These are phyloP conservation scores for Steinernema feltiae DNA, from an alignment of 1,140 invertebrate genomes.

Conservation along the genomic window DNA sequence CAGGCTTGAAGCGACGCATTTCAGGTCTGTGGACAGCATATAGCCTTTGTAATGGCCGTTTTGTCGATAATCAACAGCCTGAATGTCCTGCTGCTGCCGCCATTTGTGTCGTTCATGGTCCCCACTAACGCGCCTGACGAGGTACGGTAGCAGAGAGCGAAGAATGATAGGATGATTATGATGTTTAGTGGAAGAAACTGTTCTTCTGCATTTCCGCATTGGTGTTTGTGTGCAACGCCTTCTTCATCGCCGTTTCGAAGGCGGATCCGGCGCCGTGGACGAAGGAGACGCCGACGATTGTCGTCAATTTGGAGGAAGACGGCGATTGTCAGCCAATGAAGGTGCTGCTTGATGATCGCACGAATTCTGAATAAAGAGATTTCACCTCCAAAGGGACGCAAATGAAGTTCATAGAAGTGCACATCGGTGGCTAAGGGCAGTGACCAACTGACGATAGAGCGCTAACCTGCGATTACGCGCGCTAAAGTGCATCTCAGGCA, in stretches of 20 bases:
- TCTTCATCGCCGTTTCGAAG: conserved; percentile 17
- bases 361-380: no score
- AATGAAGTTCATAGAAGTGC: no score
- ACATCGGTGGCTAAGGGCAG: no score
- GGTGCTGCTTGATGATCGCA: no score
- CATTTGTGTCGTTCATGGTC: conserved; percentile 31
- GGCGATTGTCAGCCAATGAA: background rate
- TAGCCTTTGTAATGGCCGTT: conserved; percentile 34
- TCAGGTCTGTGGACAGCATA: conserved; percentile 35
- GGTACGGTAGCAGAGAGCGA: no score
- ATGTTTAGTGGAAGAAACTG: conserved; percentile 22
- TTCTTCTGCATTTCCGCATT: conserved; percentile 17
- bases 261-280: conserved; percentile 1
- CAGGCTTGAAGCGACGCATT: background rate
- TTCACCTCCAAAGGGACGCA: no score
- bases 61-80: conserved; percentile 23
- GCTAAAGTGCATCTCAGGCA: no score
- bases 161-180: background rate
- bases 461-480: no score
- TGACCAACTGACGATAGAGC: no score
- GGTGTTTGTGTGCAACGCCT: conserved; percentile 8
- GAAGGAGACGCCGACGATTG: background rate
- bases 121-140: conserved; percentile 35
- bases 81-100: conserved; percentile 31
- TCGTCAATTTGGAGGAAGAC: background rate